Conservation (phyloP, 2,113 vertebrate genomes). For the Microcebus ravelobensis region DNA sequence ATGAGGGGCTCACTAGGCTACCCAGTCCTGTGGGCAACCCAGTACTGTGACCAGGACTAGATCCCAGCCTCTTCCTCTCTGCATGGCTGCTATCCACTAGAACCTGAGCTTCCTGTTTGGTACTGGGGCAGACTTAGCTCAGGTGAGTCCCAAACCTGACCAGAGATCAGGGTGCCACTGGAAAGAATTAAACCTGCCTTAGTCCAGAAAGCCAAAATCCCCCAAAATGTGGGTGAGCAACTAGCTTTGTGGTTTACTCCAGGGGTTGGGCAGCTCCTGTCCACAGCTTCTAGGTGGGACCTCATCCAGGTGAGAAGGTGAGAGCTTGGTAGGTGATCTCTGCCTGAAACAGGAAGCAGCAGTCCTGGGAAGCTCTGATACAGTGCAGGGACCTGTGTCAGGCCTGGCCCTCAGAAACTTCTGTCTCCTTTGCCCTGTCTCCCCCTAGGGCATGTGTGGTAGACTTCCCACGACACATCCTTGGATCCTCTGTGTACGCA, state of each 20-base stretch:
- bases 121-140: not conserved
- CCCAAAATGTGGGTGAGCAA: not conserved
- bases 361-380: fast-evolving
- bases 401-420: fast-evolving
- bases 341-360: not conserved
- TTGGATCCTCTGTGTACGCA: not conserved
- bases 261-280: not conserved
- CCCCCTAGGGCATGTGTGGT: fast-evolving
- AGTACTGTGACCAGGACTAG: not conserved
- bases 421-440: not conserved
- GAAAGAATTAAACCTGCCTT: not conserved
- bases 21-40: fast-evolving
- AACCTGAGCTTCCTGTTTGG: not conserved
- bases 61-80: not conserved
- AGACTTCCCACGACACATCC: not conserved
- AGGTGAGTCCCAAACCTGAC: not conserved
- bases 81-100: not conserved
- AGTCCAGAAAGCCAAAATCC: not conserved
- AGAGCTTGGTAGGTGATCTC: not conserved
- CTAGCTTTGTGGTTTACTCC: not conserved
- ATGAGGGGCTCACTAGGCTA: not conserved
- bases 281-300: not conserved
- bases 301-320: not conserved
- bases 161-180: not conserved
- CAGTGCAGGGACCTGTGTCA: fast-evolving